Evolutionary conservation across 1,140 invertebrate genomes (phyloP), one percentile per base, ranked within the genome.

Genomic region (Pollicipes pollicipes): DNA sequence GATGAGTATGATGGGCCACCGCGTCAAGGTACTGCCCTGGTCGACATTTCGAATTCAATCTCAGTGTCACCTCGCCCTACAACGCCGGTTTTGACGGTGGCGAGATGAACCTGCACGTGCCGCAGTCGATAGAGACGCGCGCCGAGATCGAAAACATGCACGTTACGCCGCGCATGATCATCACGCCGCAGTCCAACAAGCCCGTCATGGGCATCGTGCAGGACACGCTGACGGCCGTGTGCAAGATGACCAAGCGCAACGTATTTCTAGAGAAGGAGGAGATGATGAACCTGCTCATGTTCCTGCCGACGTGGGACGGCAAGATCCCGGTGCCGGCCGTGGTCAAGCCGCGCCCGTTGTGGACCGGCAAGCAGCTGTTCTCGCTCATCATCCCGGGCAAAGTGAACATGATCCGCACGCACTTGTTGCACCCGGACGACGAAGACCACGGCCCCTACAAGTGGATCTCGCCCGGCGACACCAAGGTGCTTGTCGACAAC

Each of bases 1-100:
- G 84, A 99, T 99, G 97, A 94, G 90, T 89, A 99, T 99, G 97
- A 99, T 99, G 97, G 97, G 97, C 75, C 97, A 99, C 81, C 88
- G 93, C 77, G 95, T 98, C 0, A 97, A 97, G 81, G 81, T 98
- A 6, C 79, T 98, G 68, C 95, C 95, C 0, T 98, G 95, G 95
- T 98, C 95, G 66, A 98, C 96, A 74, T 98, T 98, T 80, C 88
- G 96, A 71, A 90, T 98, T n/a, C 87, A 93, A 93, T 81, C 81
- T 90, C 64, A 97, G 93, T 80, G 96, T 95, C 76, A 99, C 96
- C 0, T 97, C 97, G 35, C 97, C 97, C 0, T 99, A 99, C 82
- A 99, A 99, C 81, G 97, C 97, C 76, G 97, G 99, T 85, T 99
- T 99, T 84, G 97, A 99, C 80, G 97, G 97, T 6, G 97, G 99